Base-by-base conservation (phyloP, 1,140 invertebrate species). In the Brachionus paranguensis region DNA sequence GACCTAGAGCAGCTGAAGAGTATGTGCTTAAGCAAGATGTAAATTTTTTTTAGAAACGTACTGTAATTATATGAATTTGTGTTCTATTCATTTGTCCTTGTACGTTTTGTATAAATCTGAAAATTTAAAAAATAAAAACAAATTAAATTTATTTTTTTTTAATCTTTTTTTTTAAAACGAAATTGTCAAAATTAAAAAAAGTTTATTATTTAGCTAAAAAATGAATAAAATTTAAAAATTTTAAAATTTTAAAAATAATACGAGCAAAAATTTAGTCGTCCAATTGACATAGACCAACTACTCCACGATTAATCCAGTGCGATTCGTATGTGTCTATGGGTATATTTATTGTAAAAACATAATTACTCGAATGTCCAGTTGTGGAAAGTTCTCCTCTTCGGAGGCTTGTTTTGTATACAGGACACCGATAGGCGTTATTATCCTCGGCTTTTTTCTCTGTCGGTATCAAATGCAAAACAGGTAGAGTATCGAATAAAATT, bases 281-380 rank as follows among this genome's bases (percentile, higher is more conserved):
- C 5, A 95, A 90, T 87, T 94, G 93, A 88, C 94, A 94, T 6
- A 96, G 90, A 50, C 94, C 88, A 0, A 95, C 95, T 0, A 95
- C 94, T n/a, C 83, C 95, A 27, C 95, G 89, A 88, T 95, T 93
- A 84, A 96, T 93, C 95, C 95, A 96, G 88, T 96, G 95, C 43
- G 92, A 91, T 24, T 92, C 89, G 1, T 92, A 89, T 86, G 92
- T 89, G 10, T 90, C 87, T 0, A 93, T 93, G 1, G 93, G 93
- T 53, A 97, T 88, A 14, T 91, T 88, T 88, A 96, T 93, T 85
- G 92, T 93, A 78, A 96, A 92, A 14, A 97, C 94, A 89, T 95
- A 96, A 91, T 96, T 96, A n/a, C 95, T 95, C 37, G 95, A 96
- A 88, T 96, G 95, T 1, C 95, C 95, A 0, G 95, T 96, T 5